A percentile compares a stretch with the other conserved stretches of the same genome.
Evolutionary conservation across 2,888 invertebrate genomes (phyloP).

Genomic region (Drosophila melanocephala): DNA sequence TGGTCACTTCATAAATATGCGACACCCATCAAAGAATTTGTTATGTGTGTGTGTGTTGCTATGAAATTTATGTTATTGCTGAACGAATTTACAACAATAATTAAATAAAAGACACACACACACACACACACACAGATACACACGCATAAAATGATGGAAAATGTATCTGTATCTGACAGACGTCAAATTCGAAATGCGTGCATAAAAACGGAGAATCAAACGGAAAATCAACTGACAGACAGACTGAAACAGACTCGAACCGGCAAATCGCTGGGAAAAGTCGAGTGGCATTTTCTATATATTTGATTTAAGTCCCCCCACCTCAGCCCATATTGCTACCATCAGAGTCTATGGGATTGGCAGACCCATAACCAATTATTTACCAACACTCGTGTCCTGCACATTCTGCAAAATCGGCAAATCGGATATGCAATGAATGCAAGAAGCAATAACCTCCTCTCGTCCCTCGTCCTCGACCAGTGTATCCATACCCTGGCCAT

Average conservation of each 20-base stretch:
- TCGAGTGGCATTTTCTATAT: slow-evolving; percentile 58
- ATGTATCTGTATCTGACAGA: slow-evolving; percentile 71
- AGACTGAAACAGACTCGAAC: neutral
- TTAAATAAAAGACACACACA: slow-evolving; percentile 61
- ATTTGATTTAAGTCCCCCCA: slow-evolving; percentile 45
- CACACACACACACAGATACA: slow-evolving; percentile 1
- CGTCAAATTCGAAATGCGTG: slow-evolving; percentile 74
- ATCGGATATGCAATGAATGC: slow-evolving; percentile 72
- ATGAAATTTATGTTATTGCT: slow-evolving; percentile 69
- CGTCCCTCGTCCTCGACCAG: slow-evolving; percentile 5
- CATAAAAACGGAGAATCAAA: slow-evolving; percentile 68
- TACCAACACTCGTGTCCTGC: slow-evolving; percentile 69
- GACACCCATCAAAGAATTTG: slow-evolving; percentile 48
- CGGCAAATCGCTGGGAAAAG: slow-evolving; percentile 56
- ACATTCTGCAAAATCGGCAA: slow-evolving; percentile 59
- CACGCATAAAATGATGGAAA: slow-evolving; percentile 43
- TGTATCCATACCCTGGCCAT: slow-evolving; percentile 33
- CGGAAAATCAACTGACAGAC: slow-evolving; percentile 40
- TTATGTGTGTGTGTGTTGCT: slow-evolving; percentile 49
- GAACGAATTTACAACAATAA: slow-evolving; percentile 68
- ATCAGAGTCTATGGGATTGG: slow-evolving; percentile 27
- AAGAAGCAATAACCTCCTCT: slow-evolving; percentile 33
- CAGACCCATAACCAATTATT: slow-evolving; percentile 75
- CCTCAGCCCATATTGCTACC: slow-evolving; percentile 7
- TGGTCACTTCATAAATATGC: slow-evolving; percentile 54